Base-by-base conservation (phyloP, 2,113 vertebrate species). In the Acrocephalus kingi region DNA sequence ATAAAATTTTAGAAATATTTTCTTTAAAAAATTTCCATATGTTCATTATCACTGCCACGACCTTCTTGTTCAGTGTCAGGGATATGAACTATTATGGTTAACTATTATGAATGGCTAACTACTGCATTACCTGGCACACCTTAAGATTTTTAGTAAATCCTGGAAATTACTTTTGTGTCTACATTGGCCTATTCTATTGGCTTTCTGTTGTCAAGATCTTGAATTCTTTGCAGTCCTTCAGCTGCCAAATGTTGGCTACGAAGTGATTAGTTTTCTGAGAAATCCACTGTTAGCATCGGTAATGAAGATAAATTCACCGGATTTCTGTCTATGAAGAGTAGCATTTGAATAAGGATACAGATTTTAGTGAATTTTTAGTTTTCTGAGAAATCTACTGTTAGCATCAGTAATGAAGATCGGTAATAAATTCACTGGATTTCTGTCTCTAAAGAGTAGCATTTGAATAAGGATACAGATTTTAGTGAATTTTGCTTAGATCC, bases 231-330 rank as follows among this genome's bases (percentile, higher is more conserved):
- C 52, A 76, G 51, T 76, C 80, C 71, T 78, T 79, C 55, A 35
- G n/a, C 78, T 83, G 87, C 91, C 81, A 95, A 3, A 41, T 61
- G 13, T 75, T 89, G 64, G 49, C 71, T 87, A 23, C 30, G 17
- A 89, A 84, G 41, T 85, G 31, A 92, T 95, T 87, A 43, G 37
- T 87, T 91, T 89, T 84, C 78, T 93, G 77, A 89, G 43, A 87
- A 93, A 94, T 73, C 45, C 28, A 37, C 55, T 89, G 14, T 61
- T 91, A 49, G 62, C 62, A 66, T 87, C 12, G 16, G 4, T 87
- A 94, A 94, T 66, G 37, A 90, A 89, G 68, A 91, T 30, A 91
- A 89, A 92, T 82, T 81, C 45, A 20, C 52, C 89, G 28, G 30
- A 48, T 87, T 94, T 92, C 64, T 37, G 45, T 75, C 16, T 73